Evolutionary conservation across 2,113 vertebrate genomes (phyloP).

Genomic region (Plectropomus leopardus): DNA sequence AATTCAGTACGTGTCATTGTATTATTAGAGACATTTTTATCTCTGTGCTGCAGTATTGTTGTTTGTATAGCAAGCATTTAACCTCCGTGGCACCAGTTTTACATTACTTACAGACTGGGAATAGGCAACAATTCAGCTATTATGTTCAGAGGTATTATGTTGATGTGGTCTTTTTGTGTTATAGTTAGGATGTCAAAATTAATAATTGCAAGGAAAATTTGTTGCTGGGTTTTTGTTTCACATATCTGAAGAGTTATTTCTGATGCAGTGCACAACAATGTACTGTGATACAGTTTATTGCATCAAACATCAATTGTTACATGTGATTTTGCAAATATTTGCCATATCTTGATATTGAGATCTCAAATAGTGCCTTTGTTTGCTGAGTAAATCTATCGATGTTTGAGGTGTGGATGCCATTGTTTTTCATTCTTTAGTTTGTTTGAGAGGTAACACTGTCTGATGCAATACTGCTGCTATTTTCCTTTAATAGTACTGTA

Average conservation of each 20-base stretch:
- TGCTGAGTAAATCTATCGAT: neutral
- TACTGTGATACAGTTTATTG: neutral
- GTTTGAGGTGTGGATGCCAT: conserved; percentile 22
- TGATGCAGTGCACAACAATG: neutral
- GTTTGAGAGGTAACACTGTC: conserved; percentile 48
- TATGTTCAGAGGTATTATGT: neutral
- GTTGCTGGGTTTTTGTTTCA: neutral
- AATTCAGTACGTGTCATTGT: neutral
- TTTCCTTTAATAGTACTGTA: conserved; percentile 70
- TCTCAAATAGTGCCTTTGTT: neutral
- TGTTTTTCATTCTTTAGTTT: conserved; percentile 48
- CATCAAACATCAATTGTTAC: neutral
- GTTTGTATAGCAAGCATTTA: neutral
- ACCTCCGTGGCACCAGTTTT: neutral
- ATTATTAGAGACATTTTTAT: neutral
- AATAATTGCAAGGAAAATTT: neutral
- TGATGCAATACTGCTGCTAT: conserved; percentile 72
- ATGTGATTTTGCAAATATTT: neutral
- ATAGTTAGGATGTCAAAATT: neutral
- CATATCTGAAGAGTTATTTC: neutral
- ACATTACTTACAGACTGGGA: neutral
- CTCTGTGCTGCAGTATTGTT: neutral
- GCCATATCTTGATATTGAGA: neutral
- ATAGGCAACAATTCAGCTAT: neutral
- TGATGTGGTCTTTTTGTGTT: neutral